Percentiles rank a stretch among this genome's conserved stretches.
These are phyloP conservation scores for Xiphorhynchus elegans DNA, from an alignment of 2,113 vertebrate species.

Conservation along the genomic window DNA sequence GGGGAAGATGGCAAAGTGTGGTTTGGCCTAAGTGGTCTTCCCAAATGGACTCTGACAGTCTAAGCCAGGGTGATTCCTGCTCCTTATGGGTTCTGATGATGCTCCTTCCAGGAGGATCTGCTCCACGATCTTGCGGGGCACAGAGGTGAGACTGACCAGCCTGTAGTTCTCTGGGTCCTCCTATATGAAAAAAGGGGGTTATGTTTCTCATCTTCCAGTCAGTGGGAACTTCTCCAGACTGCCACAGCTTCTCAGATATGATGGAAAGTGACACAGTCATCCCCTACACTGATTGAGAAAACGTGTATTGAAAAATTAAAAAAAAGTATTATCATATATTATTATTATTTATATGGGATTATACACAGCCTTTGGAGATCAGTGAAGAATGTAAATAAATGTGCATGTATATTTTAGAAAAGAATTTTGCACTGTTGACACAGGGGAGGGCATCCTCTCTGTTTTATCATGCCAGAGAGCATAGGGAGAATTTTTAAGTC, in stretches of 20 bases:
- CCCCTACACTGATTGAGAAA: neutral
- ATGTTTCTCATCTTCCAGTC: neutral
- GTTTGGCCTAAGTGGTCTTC: neutral
- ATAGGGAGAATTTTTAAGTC: neutral
- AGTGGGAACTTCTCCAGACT: neutral
- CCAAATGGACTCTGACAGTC: neutral
- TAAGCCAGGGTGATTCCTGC: neutral
- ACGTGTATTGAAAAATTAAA: neutral
- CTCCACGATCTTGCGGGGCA: neutral
- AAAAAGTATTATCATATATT: too few species aligned
- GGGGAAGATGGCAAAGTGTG: neutral
- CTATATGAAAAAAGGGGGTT: neutral
- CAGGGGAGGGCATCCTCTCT: neutral
- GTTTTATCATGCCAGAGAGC: neutral
- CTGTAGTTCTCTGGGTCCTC: neutral
- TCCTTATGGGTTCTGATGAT: neutral
- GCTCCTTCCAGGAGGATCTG: neutral
- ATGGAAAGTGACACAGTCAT: neutral
- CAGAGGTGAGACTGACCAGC: neutral
- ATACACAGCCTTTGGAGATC: neutral
- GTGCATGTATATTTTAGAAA: neutral
- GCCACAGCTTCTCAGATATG: neutral
- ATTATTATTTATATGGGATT: neutral
- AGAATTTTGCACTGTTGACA: neutral
- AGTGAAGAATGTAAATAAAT: neutral